Base-by-base conservation (phyloP, 2,113 vertebrate genomes). In the Coptodon bakossiorum region DNA sequence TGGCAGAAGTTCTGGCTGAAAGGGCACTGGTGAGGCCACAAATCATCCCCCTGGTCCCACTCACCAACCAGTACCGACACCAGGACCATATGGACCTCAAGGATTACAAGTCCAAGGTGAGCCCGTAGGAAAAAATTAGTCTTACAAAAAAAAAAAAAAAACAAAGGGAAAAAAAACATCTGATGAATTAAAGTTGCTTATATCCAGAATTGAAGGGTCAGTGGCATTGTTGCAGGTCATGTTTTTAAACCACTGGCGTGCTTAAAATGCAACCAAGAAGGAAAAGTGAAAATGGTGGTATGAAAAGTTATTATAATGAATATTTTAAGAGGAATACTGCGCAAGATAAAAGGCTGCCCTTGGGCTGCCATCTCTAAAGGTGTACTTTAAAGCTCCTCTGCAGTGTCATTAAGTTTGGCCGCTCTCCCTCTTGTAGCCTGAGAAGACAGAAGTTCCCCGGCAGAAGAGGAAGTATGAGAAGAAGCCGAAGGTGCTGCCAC, bases 391-490 rank as follows among this genome's bases (percentile, higher is more conserved):
- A 22, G 13, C 5, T 7, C 6, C 19, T 80, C 10, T 80, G 24
- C 40, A 19, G 38, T 81, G 13, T 57, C 3, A 4, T 43, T 31
- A 29, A 43, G 9, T 61, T 27, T 31, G 6, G 43, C 24, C 1
- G 5, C 6, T 27, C 14, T 50, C 9, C 16, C 31, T 36, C 4
- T 66, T 11, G 56, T 91, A 99, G 98, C 98, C 98, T 31, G 99
- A 99, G 94, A 99, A 99, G 96, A 91, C 96, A 2, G 98, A 99
- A 92, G 96, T 97, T 93, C 97, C 97, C 89, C 96, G 98, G 84
- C 98, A 98, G 53, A 99, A 99, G 95, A 97, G 99, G 93, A 99
- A 98, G 92, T 99, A 99, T 8, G 98, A 99, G 93, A 99, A 99
- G 96, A 99, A 99, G 94, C 98, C 97, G 94, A 99, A 99, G 97